These are phyloP conservation scores for Eolophus roseicapilla DNA, from an alignment of 2,113 vertebrate genomes.

Conservation along the genomic window DNA sequence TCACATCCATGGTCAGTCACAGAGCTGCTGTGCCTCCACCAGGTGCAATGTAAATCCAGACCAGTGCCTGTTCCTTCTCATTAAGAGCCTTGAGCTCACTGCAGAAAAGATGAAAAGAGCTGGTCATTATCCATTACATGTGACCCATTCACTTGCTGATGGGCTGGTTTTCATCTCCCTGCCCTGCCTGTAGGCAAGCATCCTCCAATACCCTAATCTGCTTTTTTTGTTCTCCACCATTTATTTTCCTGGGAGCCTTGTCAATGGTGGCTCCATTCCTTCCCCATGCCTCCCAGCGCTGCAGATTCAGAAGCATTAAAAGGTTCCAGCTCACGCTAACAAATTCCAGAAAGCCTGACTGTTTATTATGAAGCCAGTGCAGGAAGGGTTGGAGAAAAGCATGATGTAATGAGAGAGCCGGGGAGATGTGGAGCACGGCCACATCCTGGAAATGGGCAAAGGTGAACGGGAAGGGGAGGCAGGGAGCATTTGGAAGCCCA, in stretches of 20 bases:
- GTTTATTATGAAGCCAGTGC: background rate
- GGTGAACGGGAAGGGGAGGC: background rate
- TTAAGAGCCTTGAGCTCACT: background rate
- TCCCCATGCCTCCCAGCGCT: background rate
- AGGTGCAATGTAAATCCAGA: conserved; percentile 18
- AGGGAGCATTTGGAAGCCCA: conserved; percentile 1
- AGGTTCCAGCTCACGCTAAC: background rate
- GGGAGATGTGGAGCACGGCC: background rate
- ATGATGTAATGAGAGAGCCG: background rate
- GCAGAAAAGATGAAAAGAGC: conserved; percentile 25
- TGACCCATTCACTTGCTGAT: conserved; percentile 47
- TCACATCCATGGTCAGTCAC: background rate
- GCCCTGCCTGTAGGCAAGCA: conserved; percentile 34
- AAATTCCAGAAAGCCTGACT: background rate
- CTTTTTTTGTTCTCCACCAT: conserved; percentile 8
- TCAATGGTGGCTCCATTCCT: background rate
- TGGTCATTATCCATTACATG: conserved; percentile 26
- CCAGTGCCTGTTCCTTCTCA: conserved; percentile 17
- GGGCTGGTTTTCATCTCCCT: conserved; percentile 48
- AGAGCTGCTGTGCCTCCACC: background rate
- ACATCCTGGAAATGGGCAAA: background rate
- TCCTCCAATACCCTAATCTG: conserved; percentile 24
- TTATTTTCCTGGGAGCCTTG: conserved; percentile 23
- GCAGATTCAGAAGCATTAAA: background rate
- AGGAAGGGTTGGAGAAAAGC: background rate